Evolutionary conservation across 2,113 vertebrate species (phyloP), one percentile per base, ranked within the genome.

Genomic region (Aegypius monachus): DNA sequence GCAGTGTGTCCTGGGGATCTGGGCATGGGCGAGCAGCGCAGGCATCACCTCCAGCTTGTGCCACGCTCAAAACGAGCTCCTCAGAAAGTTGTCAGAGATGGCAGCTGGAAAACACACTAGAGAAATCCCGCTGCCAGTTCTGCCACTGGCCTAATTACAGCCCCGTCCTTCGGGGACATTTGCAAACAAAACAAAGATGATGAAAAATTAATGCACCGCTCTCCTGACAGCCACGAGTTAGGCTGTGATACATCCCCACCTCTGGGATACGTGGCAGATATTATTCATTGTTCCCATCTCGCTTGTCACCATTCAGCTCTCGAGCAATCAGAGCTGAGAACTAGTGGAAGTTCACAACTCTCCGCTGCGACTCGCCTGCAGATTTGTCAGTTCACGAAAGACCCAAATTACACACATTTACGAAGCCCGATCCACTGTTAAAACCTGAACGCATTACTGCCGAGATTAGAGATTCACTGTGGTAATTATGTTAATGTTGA

Each of bases 401-500:
- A 96, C 96, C 98, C 97, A 89, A 97, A 97, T 97, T 83, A 89
- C 77, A 36, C 86, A 19, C 93, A 53, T 94, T 95, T 86, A 81
- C 65, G 86, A 77, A 97, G 97, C 94, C 91, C 50, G 42, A 95
- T 79, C 97, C 86, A 45, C 96, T 58, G 96, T 55, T 95, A 68
- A 25, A 82, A 96, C 94, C 96, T 56, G 96, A 94, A 86, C 63
- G 47, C 68, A 68, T 91, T 86, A 67, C 96, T 89, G 97, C 90
- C 74, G 88, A 93, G 97, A 97, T 93, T 71, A 82, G 95, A 96
- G 97, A 95, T 95, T 89, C 72, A 58, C 95, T 63, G 97, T 70
- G 40, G 92, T 94, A 93, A 98, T 97, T 97, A 97, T 96, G 97
- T 70, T 96, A 95, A 97, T 97, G 97, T 89, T 84, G 97, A 96